A percentile compares a stretch with the other conserved stretches of the same genome.
Evolutionary conservation across 2,888 invertebrate genomes (phyloP).

Genomic region (Eilema depressum): DNA sequence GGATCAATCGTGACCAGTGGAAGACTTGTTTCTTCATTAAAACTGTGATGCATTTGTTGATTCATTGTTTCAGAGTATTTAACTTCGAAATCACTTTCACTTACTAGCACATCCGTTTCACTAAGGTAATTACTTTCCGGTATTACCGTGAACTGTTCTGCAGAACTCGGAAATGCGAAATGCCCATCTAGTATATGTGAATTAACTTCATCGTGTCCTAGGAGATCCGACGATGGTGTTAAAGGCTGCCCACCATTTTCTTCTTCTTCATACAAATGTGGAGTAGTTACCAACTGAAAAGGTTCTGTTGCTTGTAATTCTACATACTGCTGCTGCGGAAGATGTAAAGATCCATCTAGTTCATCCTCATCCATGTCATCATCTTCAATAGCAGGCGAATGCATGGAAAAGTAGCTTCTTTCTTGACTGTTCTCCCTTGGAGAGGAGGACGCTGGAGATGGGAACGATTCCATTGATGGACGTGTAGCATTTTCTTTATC

Average conservation of each 20-base stretch:
- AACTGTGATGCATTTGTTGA: conserved; percentile 68
- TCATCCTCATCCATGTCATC: conserved; percentile 83
- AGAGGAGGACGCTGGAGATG: conserved; percentile 84
- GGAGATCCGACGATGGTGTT: conserved; percentile 81
- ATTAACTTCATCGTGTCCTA: conserved; percentile 83
- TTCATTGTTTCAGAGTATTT: conserved; percentile 81
- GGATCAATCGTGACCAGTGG: conserved; percentile 71
- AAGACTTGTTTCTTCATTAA: conserved; percentile 60
- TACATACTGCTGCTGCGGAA: conserved; percentile 87
- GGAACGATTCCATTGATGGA: conserved; percentile 81
- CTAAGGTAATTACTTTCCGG: conserved; percentile 77
- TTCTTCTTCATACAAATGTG: conserved; percentile 88
- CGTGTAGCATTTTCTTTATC: conserved; percentile 82
- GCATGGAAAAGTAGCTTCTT: conserved; percentile 80
- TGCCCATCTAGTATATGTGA: conserved; percentile 81
- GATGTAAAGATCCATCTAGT: conserved; percentile 75
- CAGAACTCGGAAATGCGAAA: conserved; percentile 82
- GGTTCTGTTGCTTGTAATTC: conserved; percentile 88
- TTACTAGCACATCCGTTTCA: conserved; percentile 77
- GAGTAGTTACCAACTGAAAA: conserved; percentile 88
- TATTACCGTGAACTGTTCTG: conserved; percentile 85
- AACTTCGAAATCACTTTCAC: conserved; percentile 77
- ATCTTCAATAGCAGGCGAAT: conserved; percentile 80
- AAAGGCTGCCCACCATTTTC: conserved; percentile 86
- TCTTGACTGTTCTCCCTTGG: conserved; percentile 85